A percentile compares a stretch with the other conserved stretches of the same genome.
These are phyloP conservation scores for Oopsacas minuta DNA, from an alignment of 37 sponge, comb jelly and placozoan species.

Conservation along the genomic window DNA sequence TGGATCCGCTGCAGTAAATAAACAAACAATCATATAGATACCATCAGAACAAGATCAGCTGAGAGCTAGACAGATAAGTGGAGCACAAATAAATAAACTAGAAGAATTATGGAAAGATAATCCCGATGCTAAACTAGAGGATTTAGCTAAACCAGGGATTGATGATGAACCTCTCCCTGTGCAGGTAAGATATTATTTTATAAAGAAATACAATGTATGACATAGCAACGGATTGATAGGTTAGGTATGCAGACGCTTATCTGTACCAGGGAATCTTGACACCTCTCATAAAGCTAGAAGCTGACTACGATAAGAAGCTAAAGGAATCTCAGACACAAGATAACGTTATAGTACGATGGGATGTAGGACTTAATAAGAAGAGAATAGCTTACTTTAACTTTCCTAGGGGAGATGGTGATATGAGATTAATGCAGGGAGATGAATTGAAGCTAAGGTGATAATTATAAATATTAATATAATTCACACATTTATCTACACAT, in stretches of 20 bases:
- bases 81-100: slow-evolving; percentile 83
- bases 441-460: slow-evolving; percentile 76
- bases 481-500: neutral
- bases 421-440: slow-evolving; percentile 94
- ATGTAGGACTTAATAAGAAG: slow-evolving; percentile 86
- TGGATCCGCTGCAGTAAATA: neutral
- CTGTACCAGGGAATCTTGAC: slow-evolving; percentile 94
- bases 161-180: slow-evolving; percentile 78
- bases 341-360: slow-evolving; percentile 86
- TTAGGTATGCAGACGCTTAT: slow-evolving; percentile 93
- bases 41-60: slow-evolving; percentile 88
- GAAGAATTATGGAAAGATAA: slow-evolving; percentile 91
- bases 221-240: neutral
- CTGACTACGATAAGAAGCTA: slow-evolving; percentile 87
- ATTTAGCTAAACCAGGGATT: slow-evolving; percentile 85
- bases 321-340: slow-evolving; percentile 86
- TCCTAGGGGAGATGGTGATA: slow-evolving; percentile 72
- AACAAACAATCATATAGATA: slow-evolving; percentile 14
- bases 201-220: neutral
- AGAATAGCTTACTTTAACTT: slow-evolving; percentile 86
- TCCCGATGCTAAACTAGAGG: slow-evolving; percentile 61
- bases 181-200: slow-evolving; percentile 28
- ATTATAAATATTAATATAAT: too few species aligned
- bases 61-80: slow-evolving; percentile 81
- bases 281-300: slow-evolving; percentile 91